Percentiles rank a stretch among this genome's conserved stretches.
Conservation (phyloP, 2,113 vertebrate genomes). For the Delphinus delphis region DNA sequence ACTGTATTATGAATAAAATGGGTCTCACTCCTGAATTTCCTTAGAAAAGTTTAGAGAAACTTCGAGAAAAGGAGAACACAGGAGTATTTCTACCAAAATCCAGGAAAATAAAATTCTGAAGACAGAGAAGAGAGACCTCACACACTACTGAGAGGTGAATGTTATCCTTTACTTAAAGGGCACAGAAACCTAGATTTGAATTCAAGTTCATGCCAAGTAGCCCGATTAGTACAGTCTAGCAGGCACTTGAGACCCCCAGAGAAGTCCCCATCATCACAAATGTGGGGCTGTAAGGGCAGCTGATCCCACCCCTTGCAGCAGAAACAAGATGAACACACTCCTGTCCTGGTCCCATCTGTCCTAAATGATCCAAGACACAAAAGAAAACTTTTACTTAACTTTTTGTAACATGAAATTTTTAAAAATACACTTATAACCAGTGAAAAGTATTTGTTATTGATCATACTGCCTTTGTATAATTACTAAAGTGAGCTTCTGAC, state of each 20-base stretch:
- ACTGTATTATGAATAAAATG: neutral
- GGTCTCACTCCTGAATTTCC: neutral
- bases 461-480: neutral
- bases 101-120: neutral
- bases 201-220: neutral
- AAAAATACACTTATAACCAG: neutral
- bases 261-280: neutral
- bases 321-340: neutral
- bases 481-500: neutral
- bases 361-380: neutral
- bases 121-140: neutral
- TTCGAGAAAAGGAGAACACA: neutral
- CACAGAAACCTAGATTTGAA: neutral
- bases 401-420: neutral
- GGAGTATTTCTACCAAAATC: neutral
- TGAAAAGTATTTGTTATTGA: neutral
- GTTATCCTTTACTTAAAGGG: neutral
- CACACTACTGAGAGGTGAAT: neutral
- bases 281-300: neutral
- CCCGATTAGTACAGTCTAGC: neutral
- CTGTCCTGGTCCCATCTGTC: neutral
- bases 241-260: neutral
- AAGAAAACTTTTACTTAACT: neutral
- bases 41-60: neutral
- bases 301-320: neutral